Conservation (phyloP, 2,888 invertebrate genomes). For the Drosophila aldrichi region DNA sequence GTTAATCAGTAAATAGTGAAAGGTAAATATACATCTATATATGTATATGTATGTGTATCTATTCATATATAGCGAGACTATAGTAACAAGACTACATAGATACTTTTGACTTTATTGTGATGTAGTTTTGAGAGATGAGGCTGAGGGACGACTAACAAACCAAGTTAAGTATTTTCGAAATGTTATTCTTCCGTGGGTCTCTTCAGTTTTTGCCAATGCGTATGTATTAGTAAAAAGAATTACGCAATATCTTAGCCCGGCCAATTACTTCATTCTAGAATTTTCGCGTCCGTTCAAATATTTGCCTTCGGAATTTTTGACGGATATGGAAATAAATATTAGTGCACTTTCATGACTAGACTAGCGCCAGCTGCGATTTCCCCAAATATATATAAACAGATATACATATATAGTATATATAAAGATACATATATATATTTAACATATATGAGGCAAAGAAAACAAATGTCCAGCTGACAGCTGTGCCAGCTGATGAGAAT, state of each 20-base stretch:
- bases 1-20: too few relatives aligned
- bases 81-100: too few relatives aligned
- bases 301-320: slow-evolving; percentile 6
- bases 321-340: neutral
- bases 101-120: too few relatives aligned
- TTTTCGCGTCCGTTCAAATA: slow-evolving; percentile 1
- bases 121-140: too few relatives aligned
- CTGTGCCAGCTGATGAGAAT: slow-evolving; percentile 34
- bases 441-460: neutral
- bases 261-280: neutral
- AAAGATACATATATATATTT: neutral
- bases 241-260: neutral
- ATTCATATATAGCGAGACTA: too few relatives aligned
- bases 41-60: too few relatives aligned
- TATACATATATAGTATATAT: neutral
- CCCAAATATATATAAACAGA: neutral
- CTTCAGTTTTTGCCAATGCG: neutral
- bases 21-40: too few relatives aligned
- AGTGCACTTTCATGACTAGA: slow-evolving; percentile 12
- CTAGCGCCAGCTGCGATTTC: slow-evolving; percentile 20
- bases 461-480: slow-evolving; percentile 44
- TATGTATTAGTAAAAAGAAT: neutral
- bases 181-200: neutral
- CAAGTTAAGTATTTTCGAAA: neutral
- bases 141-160: neutral